Conservation (phyloP, 2,888 invertebrate genomes). For the Eremobia ochroleuca region DNA sequence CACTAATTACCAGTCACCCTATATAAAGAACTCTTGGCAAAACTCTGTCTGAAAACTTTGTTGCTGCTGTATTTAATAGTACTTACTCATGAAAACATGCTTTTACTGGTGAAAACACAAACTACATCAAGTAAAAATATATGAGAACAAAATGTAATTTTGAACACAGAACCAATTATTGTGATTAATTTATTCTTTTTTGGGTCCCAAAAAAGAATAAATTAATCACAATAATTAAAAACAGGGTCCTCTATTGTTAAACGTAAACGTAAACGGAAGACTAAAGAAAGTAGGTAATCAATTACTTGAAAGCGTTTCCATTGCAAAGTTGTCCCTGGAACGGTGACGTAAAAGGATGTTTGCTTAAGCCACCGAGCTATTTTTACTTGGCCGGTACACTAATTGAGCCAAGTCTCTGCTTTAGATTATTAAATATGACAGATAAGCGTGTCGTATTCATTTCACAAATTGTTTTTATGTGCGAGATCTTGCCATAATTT, state of each 20-base stretch:
- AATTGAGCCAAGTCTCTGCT: constrained; percentile 67
- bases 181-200: too few relatives aligned
- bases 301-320: constrained; percentile 48
- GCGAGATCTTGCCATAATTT: constrained; percentile 16
- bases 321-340: constrained; percentile 57
- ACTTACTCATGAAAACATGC: background rate
- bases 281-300: constrained; percentile 54
- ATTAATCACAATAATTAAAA: background rate
- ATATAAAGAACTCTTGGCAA: constrained; percentile 10
- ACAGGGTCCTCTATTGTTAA: background rate
- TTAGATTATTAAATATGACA: constrained; percentile 55
- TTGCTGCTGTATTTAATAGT: background rate
- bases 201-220: background rate
- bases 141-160: background rate
- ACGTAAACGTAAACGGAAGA: constrained; percentile 25
- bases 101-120: background rate
- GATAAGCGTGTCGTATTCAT: constrained; percentile 38
- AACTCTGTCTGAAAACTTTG: constrained; percentile 7
- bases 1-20: too few relatives aligned
- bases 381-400: constrained; percentile 69
- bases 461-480: constrained; percentile 24
- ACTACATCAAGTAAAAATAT: background rate
- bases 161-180: background rate
- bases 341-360: constrained; percentile 81
- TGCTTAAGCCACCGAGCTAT: constrained; percentile 71